phyloP scores from a whole-genome alignment of 2,888 invertebrate species.

The Drosophila phalerata region DNA sequence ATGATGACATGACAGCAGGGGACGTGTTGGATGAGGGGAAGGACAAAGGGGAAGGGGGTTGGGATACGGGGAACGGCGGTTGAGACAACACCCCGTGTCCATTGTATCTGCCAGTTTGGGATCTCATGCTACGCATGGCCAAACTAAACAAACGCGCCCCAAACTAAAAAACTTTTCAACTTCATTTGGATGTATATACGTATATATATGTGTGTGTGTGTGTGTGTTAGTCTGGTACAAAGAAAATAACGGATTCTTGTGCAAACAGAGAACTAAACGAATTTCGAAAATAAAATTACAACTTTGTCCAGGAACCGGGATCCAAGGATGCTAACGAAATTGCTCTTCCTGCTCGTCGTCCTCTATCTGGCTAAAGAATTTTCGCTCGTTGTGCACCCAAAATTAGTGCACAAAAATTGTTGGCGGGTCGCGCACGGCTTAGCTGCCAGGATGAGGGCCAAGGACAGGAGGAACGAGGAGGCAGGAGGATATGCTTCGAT shows the following conservation, averaged over 20 bases:
- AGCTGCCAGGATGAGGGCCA: constrained; percentile 16
- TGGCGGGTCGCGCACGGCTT: constrained; percentile 66
- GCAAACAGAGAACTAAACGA: constrained; percentile 81
- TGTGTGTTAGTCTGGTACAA: constrained; percentile 49
- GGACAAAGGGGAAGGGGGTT: too few relatives aligned
- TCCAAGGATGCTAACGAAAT: constrained; percentile 69
- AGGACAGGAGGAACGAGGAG: neutral
- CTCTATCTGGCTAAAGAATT: constrained; percentile 25
- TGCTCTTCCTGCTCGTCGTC: constrained; percentile 32
- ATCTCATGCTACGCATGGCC: constrained; percentile 67
- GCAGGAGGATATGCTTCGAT: constrained; percentile 1
- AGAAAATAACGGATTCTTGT: constrained; percentile 80
- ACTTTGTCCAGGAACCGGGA: constrained; percentile 66
- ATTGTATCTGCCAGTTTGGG: constrained; percentile 43
- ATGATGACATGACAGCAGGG: constrained; percentile 77
- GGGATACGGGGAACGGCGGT: constrained; percentile 34
- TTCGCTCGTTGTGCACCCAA: constrained; percentile 52
- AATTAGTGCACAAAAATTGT: constrained; percentile 71
- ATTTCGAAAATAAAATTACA: constrained; percentile 81
- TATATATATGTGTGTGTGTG: constrained; percentile 30
- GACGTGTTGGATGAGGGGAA: too few relatives aligned
- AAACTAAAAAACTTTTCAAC: constrained; percentile 72
- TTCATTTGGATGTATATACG: constrained; percentile 58
- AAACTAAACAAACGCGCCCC: constrained; percentile 67
- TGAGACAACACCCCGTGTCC: constrained; percentile 57